Evolutionary conservation across 2,797 vertebrate genomes (phyloP).

Genomic region (Luscinia megarhynchos): DNA sequence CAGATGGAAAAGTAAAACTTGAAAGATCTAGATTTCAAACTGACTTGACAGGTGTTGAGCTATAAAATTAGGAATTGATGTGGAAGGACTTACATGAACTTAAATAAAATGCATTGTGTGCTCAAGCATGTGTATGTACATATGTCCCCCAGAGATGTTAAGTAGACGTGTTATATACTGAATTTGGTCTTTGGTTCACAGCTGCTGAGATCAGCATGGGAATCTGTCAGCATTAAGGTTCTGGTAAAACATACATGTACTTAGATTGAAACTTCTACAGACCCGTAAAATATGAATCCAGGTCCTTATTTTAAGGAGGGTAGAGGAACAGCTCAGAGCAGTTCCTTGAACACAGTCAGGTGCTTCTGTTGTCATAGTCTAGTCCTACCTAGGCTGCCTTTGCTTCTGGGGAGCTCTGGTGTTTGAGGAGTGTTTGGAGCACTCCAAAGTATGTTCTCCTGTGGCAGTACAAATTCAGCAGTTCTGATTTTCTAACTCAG

Average conservation of each 20-base stretch:
- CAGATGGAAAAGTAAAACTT: background rate
- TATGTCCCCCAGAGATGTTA: background rate
- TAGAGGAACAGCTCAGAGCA: background rate
- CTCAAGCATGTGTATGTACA: accelerated
- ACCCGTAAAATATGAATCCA: background rate
- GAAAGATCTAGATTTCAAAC: background rate
- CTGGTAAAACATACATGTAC: background rate
- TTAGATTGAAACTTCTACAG: background rate
- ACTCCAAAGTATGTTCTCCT: background rate
- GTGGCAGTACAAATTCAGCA: background rate
- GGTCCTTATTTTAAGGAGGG: background rate
- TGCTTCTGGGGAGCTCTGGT: background rate
- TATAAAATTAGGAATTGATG: background rate
- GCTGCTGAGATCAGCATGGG: background rate
- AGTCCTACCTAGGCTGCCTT: background rate
- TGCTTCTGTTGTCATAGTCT: background rate
- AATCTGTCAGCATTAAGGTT: background rate
- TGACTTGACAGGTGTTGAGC: background rate
- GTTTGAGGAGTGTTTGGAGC: background rate
- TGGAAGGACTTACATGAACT: background rate
- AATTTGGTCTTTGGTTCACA: background rate
- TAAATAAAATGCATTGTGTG: background rate
- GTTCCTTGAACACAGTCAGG: background rate
- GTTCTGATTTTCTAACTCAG: background rate
- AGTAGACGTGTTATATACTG: background rate